Base-by-base conservation (phyloP, 2,113 vertebrate species). In the Oostethus manadensis region DNA sequence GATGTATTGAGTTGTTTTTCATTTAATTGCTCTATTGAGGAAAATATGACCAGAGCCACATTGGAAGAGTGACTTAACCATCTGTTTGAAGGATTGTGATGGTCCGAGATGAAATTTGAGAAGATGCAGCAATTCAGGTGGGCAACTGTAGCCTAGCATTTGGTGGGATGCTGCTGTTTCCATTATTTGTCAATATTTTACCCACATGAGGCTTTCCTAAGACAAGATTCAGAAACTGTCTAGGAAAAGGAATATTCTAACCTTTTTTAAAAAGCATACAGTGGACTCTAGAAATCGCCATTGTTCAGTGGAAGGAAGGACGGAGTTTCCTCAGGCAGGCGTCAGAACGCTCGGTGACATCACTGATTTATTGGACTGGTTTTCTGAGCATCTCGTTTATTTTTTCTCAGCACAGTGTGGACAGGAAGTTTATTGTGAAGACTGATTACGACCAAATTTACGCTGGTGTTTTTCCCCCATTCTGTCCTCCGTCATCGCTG, bases 381-480 rank as follows among this genome's bases (percentile, higher is more conserved):
- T 69, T 62, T 73, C 56, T 54, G 64, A 67, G 50, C 64, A 67
- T 80, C 66, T 15, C 14, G 77, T 77, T 86, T 78, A 67, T 86
- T 88, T 89, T 83, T 73, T 73, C 64, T 76, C 21, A 79, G 26
- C 74, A 66, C 46, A 56, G 73, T 69, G 64, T 59, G 59, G 57
- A 75, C 83, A 88, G 88, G 88, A 91, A 88, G 86, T 88, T 87
- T 89, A 88, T 84, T 82, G 80, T 84, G 74, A 76, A 67, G 73
- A 75, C 80, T 91, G 85, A 88, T 91, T 90, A 71, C 82, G 77
- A 74, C 14, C 29, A 15, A 83, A 84, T 89, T 86, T 88, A 86
- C 77, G 7, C 64, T 72, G 53, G 42, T 79, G 79, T 80, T 85
- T 77, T 70, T 60, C 48, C 66, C 66, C 58, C 48, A 50, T 84